Base-by-base conservation (phyloP, 2,888 invertebrate species). In the Cheilosia grossa region DNA sequence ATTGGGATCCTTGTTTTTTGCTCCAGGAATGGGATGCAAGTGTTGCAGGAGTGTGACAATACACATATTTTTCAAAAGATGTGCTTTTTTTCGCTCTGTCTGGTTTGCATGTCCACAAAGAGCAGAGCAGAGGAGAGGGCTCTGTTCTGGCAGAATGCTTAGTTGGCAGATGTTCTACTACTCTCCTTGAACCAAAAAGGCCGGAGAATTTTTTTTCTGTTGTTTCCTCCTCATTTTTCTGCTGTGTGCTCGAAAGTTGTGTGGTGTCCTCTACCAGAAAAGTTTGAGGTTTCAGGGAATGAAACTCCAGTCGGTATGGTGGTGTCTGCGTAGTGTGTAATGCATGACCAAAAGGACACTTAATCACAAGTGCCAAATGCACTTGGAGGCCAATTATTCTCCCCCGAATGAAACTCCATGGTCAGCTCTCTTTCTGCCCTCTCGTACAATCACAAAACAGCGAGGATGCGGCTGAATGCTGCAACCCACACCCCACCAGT, bases 351-450 rank as follows among this genome's bases (percentile, higher is more conserved):
- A 85, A 77, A 82, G 73, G 77, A 78, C 77, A 86, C 86, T 86
- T 86, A 82, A 86, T 86, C 86, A 86, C 82, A 86, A 86, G 86
- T 86, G 86, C 86, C 86, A 86, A 86, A 81, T 86, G 86, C 86
- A 86, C 86, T 86, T 78, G 86, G 69, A 75, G 86, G 82, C 77
- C 86, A 86, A 86, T 86, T 86, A 86, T 82, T 86, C 82, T 86
- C 78, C 47, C 51, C 58, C 56, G 30, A 61, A 51, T 49, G 72
- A 63, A 37, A 79, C 63, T 66, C 70, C 61, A 61, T 72, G 72
- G 82, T 72, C 64, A 49, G 74, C 73, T 24, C 37, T 40, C 51
- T 74, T 19, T 19, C 51, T 51, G 30, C 42, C 64, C 40, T 37
- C 33, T 33, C 61, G 6, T 27, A 63, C 53, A 42, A 17, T 66